Conservation (phyloP, 2,113 vertebrate species). For the Ageneiosus marmoratus region DNA sequence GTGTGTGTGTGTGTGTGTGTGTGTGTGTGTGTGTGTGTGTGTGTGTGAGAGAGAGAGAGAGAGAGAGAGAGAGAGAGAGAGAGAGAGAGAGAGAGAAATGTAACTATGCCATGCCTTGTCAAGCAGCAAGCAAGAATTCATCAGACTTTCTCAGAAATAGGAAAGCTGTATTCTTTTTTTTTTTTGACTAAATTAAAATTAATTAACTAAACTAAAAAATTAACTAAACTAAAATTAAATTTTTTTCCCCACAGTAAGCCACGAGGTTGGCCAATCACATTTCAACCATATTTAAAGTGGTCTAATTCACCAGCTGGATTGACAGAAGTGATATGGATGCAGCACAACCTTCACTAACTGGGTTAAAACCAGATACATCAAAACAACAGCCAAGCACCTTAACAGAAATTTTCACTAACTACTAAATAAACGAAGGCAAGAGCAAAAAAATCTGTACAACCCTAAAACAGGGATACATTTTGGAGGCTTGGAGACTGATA, state of each 20-base stretch:
- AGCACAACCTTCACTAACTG: background rate
- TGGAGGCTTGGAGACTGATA: background rate
- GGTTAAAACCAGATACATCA: background rate
- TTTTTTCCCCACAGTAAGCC: background rate
- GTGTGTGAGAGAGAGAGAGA: too few species aligned
- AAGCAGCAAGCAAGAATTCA: background rate
- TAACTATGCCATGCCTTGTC: background rate
- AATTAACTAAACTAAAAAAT: too few species aligned
- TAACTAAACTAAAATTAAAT: too few species aligned
- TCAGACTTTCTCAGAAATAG: background rate
- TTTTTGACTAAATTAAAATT: too few species aligned
- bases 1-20: too few species aligned
- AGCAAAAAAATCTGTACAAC: background rate
- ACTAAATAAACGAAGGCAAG: conserved; percentile 24
- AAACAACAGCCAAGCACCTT: too few species aligned
- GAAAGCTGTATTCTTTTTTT: background rate
- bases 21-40: too few species aligned
- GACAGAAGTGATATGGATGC: background rate
- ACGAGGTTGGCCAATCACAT: background rate
- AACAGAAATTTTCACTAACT: background rate
- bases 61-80: too few species aligned
- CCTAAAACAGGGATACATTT: background rate
- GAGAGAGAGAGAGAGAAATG: too few species aligned
- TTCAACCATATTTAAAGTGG: background rate
- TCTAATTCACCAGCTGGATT: background rate